These are phyloP conservation scores for Chydorus sphaericus DNA, from an alignment of 2,888 invertebrate genomes.

Conservation along the genomic window DNA sequence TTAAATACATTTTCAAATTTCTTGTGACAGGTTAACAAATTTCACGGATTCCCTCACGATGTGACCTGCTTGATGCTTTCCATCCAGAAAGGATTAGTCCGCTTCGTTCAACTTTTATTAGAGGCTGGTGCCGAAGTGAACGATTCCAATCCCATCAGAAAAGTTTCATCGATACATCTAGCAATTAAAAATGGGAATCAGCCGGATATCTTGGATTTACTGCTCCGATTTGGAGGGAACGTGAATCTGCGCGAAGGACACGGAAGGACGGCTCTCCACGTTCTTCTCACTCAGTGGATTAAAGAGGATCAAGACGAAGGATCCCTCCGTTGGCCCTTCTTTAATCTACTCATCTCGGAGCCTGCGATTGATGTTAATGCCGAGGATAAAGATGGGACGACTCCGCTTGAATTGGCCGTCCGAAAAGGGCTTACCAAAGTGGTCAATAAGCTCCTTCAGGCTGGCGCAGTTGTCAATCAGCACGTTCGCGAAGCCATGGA, in stretches of 20 bases:
- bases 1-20: too few species aligned
- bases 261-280: constrained; percentile 11
- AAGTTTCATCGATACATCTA: constrained; percentile 6
- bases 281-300: constrained; percentile 11
- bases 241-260: constrained; percentile 5
- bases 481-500: constrained; percentile 7
- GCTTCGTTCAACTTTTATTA: constrained; percentile 4
- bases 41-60: constrained; percentile 10
- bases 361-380: constrained; percentile 11
- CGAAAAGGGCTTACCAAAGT: not conserved
- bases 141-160: not conserved
- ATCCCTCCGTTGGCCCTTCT: constrained; percentile 6
- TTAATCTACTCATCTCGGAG: constrained; percentile 9
- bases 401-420: constrained; percentile 13
- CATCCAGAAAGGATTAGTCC: not conserved
- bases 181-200: constrained; percentile 6
- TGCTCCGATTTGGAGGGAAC: constrained; percentile 10
- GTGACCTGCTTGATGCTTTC: constrained; percentile 5
- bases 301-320: not conserved
- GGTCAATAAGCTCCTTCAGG: constrained; percentile 6
- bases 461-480: constrained; percentile 10
- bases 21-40: constrained; percentile 13
- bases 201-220: constrained; percentile 3
- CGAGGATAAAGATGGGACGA: constrained; percentile 10
- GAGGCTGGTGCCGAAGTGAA: constrained; percentile 11